Evolutionary conservation across 2,888 invertebrate genomes (phyloP), one percentile per base, ranked within the genome.

Genomic region (Microctonus brassicae): DNA sequence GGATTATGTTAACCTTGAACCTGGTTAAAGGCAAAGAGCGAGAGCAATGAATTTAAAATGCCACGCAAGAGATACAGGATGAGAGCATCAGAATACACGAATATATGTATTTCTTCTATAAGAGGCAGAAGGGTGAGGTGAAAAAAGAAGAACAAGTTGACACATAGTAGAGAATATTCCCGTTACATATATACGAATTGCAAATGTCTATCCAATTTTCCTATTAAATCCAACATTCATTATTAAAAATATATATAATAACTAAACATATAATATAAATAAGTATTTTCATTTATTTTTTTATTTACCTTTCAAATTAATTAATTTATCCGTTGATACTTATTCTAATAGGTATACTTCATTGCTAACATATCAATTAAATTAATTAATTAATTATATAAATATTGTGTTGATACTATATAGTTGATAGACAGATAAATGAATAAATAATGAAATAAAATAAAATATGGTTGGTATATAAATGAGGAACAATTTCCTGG

Each of bases 1-100:
- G 22, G 39, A n/a, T 36, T 4, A 62, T 39, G 62, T 20, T 62
- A 62, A 62, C 62, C 62, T 62, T 62, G 62, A 62, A 62, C 62
- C 39, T 62, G 62, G 39, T 17, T 34, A 60, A 33, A 29, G 39
- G 61, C 68, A 42, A n/a, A n/a, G 52, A 69, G 52, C 52, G 20
- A 55, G 62, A 62, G 69, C 61, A 69, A 69, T 69, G 69, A 69
- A 69, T 69, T 69, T 55, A 39, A 69, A 63, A 69, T 63, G 62
- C 55, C 61, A 69, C 69, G 17, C 1, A 17, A 69, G 53, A 22
- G 62, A 33, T 53, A 55, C 60, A 42, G n/a, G 29, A 65, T 58
- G 58, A 58, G 42, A 64, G n/a, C 22, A 61, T 17, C 22, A 17
- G n/a, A 11, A n/a, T 20, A 42, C 17, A 57, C 24, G 22, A 47